These are phyloP conservation scores for Baronia brevicornis DNA, from an alignment of 2,888 invertebrate genomes.

Conservation along the genomic window DNA sequence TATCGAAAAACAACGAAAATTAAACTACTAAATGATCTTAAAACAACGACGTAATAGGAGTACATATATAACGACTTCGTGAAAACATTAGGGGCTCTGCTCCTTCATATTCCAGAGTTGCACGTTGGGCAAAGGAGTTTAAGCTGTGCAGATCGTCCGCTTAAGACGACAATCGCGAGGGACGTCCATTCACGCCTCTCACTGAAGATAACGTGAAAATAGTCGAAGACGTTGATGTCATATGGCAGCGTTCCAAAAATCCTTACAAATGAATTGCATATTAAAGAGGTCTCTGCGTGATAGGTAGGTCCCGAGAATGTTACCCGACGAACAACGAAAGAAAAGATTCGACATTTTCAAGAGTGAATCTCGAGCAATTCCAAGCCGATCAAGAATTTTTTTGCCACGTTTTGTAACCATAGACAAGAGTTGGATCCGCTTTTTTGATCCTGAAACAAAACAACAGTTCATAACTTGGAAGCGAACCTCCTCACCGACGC, in stretches of 20 bases:
- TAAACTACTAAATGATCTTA: too few relatives aligned
- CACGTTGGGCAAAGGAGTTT: conserved; percentile 16
- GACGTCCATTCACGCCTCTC: conserved; percentile 16
- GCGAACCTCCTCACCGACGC: conserved; percentile 15
- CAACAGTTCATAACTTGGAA: conserved; percentile 18
- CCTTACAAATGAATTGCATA: conserved; percentile 17
- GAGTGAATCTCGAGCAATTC: conserved; percentile 13
- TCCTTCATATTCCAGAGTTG: conserved; percentile 17
- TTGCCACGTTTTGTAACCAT: conserved; percentile 19
- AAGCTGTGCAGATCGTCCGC: conserved; percentile 15
- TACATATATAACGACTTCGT: too few relatives aligned
- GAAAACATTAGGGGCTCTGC: conserved; percentile 8
- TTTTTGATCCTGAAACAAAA: conserved; percentile 19
- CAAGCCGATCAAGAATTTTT: conserved; percentile 15
- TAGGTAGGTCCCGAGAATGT: conserved; percentile 24
- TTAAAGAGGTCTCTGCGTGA: conserved; percentile 18
- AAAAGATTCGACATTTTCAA: conserved; percentile 20
- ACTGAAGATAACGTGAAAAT: conserved; percentile 19
- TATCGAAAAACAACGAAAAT: too few relatives aligned
- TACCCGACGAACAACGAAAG: conserved; percentile 20
- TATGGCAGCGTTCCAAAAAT: conserved; percentile 20
- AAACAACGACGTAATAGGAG: too few relatives aligned
- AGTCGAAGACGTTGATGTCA: conserved; percentile 19
- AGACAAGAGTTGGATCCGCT: conserved; percentile 20
- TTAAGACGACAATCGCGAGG: conserved; percentile 17